Conservation (phyloP, 1,140 invertebrate genomes). For the Drosophila lowei region DNA sequence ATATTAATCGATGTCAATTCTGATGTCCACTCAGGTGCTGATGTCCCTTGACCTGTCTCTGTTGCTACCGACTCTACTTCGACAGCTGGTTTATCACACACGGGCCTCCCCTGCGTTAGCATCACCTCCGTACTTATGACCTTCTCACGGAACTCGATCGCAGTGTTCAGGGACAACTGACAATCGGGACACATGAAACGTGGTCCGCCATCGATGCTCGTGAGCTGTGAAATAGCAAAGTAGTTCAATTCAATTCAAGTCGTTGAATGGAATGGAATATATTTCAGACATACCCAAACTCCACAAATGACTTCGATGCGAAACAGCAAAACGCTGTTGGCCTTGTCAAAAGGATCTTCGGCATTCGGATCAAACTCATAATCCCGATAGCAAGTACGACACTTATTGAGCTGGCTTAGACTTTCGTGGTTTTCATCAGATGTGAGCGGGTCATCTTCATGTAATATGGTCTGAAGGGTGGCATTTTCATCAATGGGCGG, state of each 20-base stretch:
- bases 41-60: neutral
- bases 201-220: constrained; percentile 20
- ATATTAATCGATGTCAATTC: constrained; percentile 1
- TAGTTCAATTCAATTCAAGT: neutral
- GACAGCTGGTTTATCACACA: neutral
- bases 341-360: constrained; percentile 47
- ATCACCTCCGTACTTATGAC: constrained; percentile 52
- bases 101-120: constrained; percentile 4
- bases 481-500: neutral
- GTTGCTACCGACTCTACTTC: neutral
- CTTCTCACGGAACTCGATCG: constrained; percentile 60
- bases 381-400: constrained; percentile 45
- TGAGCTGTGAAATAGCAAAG: constrained; percentile 26
- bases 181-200: constrained; percentile 47
- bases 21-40: constrained; percentile 5
- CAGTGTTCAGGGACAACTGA: constrained; percentile 26
- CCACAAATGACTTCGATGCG: constrained; percentile 73
- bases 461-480: too few species aligned
- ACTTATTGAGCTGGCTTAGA: constrained; percentile 1
- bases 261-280: neutral
- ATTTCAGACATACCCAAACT: constrained; percentile 46
- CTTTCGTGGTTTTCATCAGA: neutral
- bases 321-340: constrained; percentile 55
- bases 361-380: constrained; percentile 24
- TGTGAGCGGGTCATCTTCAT: constrained; percentile 5